A percentile compares a stretch with the other conserved stretches of the same genome.
phyloP scores from a whole-genome alignment of 1,140 invertebrate species.

The Drosophila kepulauana region DNA sequence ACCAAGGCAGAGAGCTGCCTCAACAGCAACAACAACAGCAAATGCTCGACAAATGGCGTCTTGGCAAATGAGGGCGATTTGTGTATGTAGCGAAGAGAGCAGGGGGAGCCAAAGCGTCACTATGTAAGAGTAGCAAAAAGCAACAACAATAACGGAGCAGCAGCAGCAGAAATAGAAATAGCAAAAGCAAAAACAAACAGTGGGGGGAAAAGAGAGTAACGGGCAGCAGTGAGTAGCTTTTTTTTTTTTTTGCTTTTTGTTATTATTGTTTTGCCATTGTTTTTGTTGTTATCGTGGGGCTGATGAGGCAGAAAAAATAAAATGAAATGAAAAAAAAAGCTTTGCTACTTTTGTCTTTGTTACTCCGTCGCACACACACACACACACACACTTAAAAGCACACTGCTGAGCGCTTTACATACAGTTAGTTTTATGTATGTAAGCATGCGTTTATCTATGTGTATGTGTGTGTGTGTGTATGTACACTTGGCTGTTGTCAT shows the following conservation, averaged over 20 bases:
- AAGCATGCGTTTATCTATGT: conserved; percentile 15
- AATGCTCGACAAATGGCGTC: conserved; percentile 75
- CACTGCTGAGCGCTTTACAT: conserved; percentile 18
- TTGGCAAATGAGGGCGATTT: conserved; percentile 59
- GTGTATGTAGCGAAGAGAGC: conserved; percentile 11
- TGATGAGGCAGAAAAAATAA: conserved; percentile 51
- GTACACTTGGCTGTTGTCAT: conserved; percentile 27
- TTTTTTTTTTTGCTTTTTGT: conserved; percentile 14
- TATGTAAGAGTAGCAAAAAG: conserved; percentile 45
- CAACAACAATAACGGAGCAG: conserved; percentile 4
- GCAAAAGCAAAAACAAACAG: conserved; percentile 1
- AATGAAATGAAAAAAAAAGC: conserved; percentile 35
- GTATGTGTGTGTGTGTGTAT: conserved; percentile 23
- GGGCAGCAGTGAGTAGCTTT: conserved; percentile 36
- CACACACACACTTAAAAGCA: conserved; percentile 21
- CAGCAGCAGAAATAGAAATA: conserved; percentile 16
- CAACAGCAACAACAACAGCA: conserved; percentile 36
- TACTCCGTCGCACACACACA: conserved; percentile 52
- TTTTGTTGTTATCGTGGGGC: conserved; percentile 48
- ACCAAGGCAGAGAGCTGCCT: conserved; percentile 5
- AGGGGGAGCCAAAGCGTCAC: conserved; percentile 1
- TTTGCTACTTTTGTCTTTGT: conserved; percentile 53
- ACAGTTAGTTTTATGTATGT: conserved; percentile 1
- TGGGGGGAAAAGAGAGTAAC: conserved; percentile 22
- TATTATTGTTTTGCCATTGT: conserved; percentile 29